These are phyloP conservation scores for Falco novaeseelandiae DNA, from an alignment of 2,797 vertebrate species.

Conservation along the genomic window DNA sequence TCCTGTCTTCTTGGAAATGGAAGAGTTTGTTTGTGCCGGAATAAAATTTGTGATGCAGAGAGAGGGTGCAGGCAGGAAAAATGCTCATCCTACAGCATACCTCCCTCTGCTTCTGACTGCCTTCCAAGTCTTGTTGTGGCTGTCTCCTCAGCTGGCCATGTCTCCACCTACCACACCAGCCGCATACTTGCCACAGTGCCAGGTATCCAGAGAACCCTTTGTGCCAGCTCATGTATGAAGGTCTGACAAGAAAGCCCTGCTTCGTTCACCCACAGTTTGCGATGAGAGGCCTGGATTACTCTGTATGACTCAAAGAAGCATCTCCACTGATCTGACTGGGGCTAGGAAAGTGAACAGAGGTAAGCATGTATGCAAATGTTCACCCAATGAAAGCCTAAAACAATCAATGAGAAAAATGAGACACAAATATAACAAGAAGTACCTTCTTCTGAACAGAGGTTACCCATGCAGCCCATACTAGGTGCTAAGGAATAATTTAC, in stretches of 20 bases:
- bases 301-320: background rate
- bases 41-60: background rate
- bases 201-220: background rate
- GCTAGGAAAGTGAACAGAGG: background rate
- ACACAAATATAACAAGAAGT: background rate
- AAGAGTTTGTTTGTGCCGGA: background rate
- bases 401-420: background rate
- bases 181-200: background rate
- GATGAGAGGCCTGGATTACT: background rate
- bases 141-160: background rate
- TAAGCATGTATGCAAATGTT: background rate
- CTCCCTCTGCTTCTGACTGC: background rate
- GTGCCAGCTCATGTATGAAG: background rate
- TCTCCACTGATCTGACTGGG: background rate
- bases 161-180: background rate
- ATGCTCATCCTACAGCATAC: background rate
- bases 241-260: background rate
- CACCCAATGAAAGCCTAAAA: background rate
- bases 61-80: background rate
- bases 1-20: background rate
- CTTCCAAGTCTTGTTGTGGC: background rate
- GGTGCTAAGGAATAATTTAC: background rate
- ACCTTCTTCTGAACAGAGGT: background rate
- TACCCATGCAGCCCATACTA: background rate
- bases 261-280: background rate